These are phyloP conservation scores for Myzus persicae DNA, from an alignment of 1,140 invertebrate genomes.

Conservation along the genomic window DNA sequence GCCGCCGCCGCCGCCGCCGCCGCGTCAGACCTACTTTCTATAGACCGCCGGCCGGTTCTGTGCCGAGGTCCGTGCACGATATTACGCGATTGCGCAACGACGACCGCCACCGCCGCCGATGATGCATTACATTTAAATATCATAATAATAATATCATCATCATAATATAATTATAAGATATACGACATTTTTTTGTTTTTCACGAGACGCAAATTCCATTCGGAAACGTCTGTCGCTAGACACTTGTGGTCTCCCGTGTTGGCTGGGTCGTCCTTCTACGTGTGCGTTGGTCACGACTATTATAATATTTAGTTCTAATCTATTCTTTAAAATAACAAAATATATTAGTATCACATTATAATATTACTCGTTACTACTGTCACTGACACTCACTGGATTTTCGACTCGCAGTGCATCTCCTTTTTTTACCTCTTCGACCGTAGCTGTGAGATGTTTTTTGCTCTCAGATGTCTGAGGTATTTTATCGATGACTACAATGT, in stretches of 20 bases:
- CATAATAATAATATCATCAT: not conserved
- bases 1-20: not conserved
- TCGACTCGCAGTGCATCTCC: not conserved
- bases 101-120: not conserved
- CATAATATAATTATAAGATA: not conserved
- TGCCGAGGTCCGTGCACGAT: conserved; percentile 17
- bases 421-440: not conserved
- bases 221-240: too few species aligned
- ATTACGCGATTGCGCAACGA: not conserved
- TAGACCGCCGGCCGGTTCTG: conserved; percentile 43
- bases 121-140: not conserved
- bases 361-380: not conserved
- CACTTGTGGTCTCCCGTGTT: too few species aligned
- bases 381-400: not conserved
- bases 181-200: not conserved
- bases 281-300: not conserved
- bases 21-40: conserved; percentile 52
- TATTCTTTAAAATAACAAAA: too few species aligned
- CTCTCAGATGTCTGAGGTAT: not conserved
- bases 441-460: not conserved
- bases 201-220: not conserved
- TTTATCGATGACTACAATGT: not conserved
- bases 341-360: too few species aligned
- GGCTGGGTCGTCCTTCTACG: not conserved
- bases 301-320: not conserved